Evolutionary conservation across 2,797 vertebrate species (phyloP).

Genomic region (Borostomias antarcticus): DNA sequence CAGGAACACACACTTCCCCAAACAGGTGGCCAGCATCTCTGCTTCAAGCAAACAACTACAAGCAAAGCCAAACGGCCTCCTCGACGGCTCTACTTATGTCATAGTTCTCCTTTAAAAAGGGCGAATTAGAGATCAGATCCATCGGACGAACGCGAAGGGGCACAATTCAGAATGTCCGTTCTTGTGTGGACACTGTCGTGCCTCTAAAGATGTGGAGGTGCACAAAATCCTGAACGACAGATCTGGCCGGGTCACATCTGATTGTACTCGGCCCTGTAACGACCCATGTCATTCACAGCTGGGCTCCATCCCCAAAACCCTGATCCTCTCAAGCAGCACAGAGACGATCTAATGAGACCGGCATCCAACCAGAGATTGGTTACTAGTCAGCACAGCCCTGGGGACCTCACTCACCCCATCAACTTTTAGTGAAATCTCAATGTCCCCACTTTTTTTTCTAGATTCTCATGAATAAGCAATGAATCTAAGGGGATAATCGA

Average conservation of each 20-base stretch:
- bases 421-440: conserved; percentile 18
- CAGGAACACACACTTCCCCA: conserved; percentile 10
- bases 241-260: neutral
- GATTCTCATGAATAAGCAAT: conserved; percentile 16
- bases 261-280: conserved; percentile 15
- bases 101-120: neutral
- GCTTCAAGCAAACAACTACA: neutral
- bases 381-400: conserved; percentile 4
- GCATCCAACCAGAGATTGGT: conserved; percentile 11
- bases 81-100: neutral
- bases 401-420: conserved; percentile 19
- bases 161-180: neutral
- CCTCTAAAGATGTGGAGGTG: neutral
- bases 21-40: conserved; percentile 17
- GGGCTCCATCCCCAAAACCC: conserved; percentile 12
- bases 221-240: neutral
- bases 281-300: conserved; percentile 27
- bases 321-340: conserved; percentile 33
- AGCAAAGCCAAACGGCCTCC: neutral
- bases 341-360: conserved; percentile 9
- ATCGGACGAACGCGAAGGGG: neutral
- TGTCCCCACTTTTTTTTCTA: neutral
- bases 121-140: neutral
- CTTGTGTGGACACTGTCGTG: neutral
- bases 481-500: no score